These are phyloP conservation scores for Serinus canaria DNA, from an alignment of 2,113 vertebrate species.

Conservation along the genomic window DNA sequence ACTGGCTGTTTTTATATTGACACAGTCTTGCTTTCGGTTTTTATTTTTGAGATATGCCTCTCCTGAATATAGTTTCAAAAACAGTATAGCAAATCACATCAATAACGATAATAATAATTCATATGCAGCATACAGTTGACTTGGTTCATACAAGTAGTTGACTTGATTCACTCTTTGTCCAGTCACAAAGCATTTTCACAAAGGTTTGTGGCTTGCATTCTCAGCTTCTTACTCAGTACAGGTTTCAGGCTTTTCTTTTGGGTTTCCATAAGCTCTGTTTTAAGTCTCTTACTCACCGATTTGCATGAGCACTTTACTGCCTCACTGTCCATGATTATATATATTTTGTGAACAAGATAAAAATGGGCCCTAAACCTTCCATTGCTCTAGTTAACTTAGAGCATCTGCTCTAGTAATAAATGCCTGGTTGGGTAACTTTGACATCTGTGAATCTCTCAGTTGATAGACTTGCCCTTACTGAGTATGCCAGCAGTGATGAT, in stretches of 20 bases:
- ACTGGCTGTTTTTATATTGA: background rate
- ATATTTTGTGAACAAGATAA: slow-evolving; percentile 26
- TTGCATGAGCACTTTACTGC: background rate
- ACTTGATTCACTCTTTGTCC: background rate
- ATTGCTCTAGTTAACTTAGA: slow-evolving; percentile 1
- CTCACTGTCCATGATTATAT: background rate
- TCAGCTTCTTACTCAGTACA: background rate
- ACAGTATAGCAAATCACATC: background rate
- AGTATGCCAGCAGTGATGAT: background rate
- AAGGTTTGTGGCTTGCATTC: background rate
- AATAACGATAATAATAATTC: background rate
- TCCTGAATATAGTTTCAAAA: background rate
- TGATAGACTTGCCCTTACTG: background rate
- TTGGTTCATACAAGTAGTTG: background rate
- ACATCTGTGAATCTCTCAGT: slow-evolving; percentile 39
- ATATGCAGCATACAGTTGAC: background rate
- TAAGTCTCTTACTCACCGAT: background rate
- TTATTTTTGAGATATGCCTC: background rate
- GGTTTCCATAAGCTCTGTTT: background rate
- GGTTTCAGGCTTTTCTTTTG: background rate
- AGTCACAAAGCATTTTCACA: background rate
- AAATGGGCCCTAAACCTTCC: slow-evolving; percentile 18
- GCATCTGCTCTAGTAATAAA: slow-evolving; percentile 20
- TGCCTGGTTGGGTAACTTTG: slow-evolving; percentile 1
- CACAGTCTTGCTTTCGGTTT: background rate